Evolutionary conservation across 2,797 vertebrate genomes (phyloP), one percentile per base, ranked within the genome.

Genomic region (Protonibea diacanthus): DNA sequence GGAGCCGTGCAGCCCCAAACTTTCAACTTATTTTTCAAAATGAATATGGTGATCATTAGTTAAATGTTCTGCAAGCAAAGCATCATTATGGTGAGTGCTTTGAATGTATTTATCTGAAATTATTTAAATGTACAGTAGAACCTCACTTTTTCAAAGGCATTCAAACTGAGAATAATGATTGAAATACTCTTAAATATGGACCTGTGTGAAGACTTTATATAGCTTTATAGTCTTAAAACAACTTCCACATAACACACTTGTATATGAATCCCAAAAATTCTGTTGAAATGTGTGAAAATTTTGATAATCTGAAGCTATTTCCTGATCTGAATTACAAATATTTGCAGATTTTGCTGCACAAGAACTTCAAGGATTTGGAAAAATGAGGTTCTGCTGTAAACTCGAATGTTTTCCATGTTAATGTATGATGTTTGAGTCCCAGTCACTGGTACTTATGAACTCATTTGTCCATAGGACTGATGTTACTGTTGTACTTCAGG

Each of bases 1-100:
- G 40, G 66, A 78, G 71, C 68, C 13, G 7, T 3, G 21, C 10
- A 66, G 71, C 67, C 82, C 52, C 68, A 87, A 91, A 89, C 87
- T 89, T 89, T 89, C 33, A 45, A 57, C 74, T 72, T 73, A 4
- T 65, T 21, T 57, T 33, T 57, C 8, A 55, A 42, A 23, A 47
- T 64, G 11, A 40, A 13, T n/a, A 49, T 27, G 1, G 14, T 49
- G 48, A 52, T 82, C 0, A 5, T 23, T 49, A 40, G 48, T 70
- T 0, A 48, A 18, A 52, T 55, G 3, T 74, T 78, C 63, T 59
- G 1, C 7, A 52, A 17, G 25, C 68, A 85, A 85, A 83, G 80
- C 74, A 56, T 90, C 60, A 29, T 47, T 25, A 38, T 60, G 33
- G n/a, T 14, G 45, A 75, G 23, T 84, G 77, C 64, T 87, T 85